A percentile compares a stretch with the other conserved stretches of the same genome.
Evolutionary conservation across 2,113 vertebrate genomes (phyloP).

Genomic region (Chamaetylas fuelleborni): DNA sequence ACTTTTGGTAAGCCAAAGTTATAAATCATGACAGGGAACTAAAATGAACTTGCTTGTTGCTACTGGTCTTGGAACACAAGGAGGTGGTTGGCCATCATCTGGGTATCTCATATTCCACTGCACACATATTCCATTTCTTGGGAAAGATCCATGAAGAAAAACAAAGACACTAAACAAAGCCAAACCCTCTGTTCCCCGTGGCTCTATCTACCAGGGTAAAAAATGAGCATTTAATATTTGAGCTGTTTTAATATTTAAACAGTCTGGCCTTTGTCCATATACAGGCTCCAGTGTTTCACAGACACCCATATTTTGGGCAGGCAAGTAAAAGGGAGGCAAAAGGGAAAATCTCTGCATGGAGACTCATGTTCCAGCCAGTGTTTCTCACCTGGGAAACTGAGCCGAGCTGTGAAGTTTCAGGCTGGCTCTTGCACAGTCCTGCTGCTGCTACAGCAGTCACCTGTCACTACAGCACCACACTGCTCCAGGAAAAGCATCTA

Average conservation of each 20-base stretch:
- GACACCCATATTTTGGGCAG: neutral
- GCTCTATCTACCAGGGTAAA: neutral
- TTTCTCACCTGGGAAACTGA: neutral
- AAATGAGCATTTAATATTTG: neutral
- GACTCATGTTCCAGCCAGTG: neutral
- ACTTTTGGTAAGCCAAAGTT: neutral
- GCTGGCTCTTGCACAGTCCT: neutral
- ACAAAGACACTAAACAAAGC: neutral
- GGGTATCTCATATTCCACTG: neutral
- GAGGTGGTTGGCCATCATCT: neutral
- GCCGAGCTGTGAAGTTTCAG: neutral
- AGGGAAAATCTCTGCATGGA: neutral
- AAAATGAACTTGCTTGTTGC: neutral
- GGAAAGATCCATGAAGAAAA: neutral
- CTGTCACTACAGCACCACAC: neutral
- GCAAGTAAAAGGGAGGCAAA: neutral
- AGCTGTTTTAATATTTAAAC: neutral
- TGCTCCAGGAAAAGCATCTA: neutral
- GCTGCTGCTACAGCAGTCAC: neutral
- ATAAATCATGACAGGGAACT: neutral
- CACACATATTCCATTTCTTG: neutral
- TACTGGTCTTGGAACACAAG: neutral
- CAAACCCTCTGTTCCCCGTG: neutral
- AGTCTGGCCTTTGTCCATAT: fast-evolving
- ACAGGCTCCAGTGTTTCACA: neutral